Evolutionary conservation across 2,113 vertebrate genomes (phyloP), one percentile per base, ranked within the genome.

Genomic region (Chaetodon trifascialis): DNA sequence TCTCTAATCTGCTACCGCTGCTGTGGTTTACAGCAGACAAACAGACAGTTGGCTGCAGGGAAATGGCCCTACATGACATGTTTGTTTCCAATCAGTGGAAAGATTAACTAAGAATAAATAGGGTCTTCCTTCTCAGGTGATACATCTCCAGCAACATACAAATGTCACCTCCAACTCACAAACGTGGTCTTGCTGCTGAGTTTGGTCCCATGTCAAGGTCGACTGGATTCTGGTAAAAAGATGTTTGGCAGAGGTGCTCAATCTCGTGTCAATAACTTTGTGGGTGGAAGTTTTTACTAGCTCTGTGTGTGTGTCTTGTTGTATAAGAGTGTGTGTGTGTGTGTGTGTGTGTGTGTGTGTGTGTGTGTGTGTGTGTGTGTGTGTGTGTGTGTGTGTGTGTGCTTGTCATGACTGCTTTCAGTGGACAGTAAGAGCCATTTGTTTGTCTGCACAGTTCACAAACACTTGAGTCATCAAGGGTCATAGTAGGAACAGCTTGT

Each of bases 171-270:
- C 11, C 25, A 44, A 65, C 80, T 76, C 83, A 68, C 76, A 62
- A 63, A 70, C 88, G 83, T 40, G 84, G 84, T 89, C 51, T 82
- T 49, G 52, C 77, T 70, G 47, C 71, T 60, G 49, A 81, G 62
- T 84, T 83, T 86, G 82, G 89, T 83, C 78, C 60, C 75, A 7
- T 80, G 74, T 86, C 68, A 75, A 63, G 72, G 79, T 80, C 40
- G 83, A 51, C 74, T 82, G 84, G 80, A 77, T 91, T 93, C 91
- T 91, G 90, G 91, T 91, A 91, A 93, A 91, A 84, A 76, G 82
- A 84, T 90, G 82, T 92, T 93, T 93, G 89, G 83, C 89, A 87
- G 76, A 88, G 77, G 79, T 82, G 73, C 36, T 60, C 63, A 21
- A 52, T 83, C 75, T 77, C 84, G 56, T 87, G 77, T 88, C 79